phyloP scores from a whole-genome alignment of 2,888 invertebrate species.

The Augochlorella aurata region DNA sequence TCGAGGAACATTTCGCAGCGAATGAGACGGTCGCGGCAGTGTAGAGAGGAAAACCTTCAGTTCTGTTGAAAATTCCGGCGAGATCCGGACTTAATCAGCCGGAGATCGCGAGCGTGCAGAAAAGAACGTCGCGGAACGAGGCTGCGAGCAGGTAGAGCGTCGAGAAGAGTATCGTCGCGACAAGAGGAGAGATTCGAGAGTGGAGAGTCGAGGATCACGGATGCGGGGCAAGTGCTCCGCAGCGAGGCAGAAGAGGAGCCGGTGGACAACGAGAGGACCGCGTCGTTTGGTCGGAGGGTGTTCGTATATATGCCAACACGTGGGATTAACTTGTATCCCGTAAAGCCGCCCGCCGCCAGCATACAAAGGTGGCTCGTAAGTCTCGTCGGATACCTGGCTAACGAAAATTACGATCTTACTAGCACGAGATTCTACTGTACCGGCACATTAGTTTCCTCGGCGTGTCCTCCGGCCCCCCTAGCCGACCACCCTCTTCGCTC shows the following conservation, averaged over 20 bases:
- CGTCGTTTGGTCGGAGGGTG: conserved; percentile 61
- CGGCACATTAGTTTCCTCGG: conserved; percentile 64
- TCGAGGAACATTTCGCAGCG: background rate
- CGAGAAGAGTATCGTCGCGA: background rate
- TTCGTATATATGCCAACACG: conserved; percentile 69
- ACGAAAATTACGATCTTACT: conserved; percentile 79
- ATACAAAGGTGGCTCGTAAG: conserved; percentile 77
- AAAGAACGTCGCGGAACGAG: background rate
- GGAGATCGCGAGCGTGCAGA: background rate
- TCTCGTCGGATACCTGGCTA: conserved; percentile 77
- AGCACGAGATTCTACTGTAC: conserved; percentile 65
- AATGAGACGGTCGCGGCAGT: background rate
- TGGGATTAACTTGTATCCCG: conserved; percentile 79
- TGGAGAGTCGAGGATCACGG: conserved; percentile 7
- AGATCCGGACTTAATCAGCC: conserved; percentile 6
- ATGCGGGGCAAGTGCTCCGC: conserved; percentile 22
- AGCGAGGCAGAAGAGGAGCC: conserved; percentile 10
- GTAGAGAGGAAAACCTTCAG: conserved; percentile 3
- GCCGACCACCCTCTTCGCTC: background rate
- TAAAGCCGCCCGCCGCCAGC: conserved; percentile 72
- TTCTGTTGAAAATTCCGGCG: background rate
- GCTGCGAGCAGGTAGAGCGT: background rate
- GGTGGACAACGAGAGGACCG: conserved; percentile 39
- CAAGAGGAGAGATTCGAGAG: background rate
- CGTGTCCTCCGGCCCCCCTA: conserved; percentile 37